Base-by-base conservation (phyloP, 2,888 invertebrate genomes). In the Caenorhabditis zanzibari region DNA sequence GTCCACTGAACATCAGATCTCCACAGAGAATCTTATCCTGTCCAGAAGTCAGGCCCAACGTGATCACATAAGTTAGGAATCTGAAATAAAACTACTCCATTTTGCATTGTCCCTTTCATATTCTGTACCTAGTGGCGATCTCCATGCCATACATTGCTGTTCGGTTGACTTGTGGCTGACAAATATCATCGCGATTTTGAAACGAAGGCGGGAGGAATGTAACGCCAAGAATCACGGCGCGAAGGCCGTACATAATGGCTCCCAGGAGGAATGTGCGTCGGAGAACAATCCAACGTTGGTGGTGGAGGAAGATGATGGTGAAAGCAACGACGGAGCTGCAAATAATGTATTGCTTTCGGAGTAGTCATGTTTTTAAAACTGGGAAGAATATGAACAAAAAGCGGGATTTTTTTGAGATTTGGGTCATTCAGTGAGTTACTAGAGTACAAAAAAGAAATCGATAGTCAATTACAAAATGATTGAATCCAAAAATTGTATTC, bases 11-110 rank as follows among this genome's bases (percentile, higher is more conserved):
- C 92, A 92, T 92, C 72, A 92, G 82, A 84, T 92, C 92, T 5
- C 92, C 92, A 69, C 92, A 92, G n/a, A 92, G 86, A 64, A 92
- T 92, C 74, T 91, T 90, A 22, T 90, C 89, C 81, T 92, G 92
- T 7, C 92, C 91, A 4, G 90, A 90, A 1, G 91, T 92, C 63
- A 92, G 81, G 0, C 92, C 92, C 28, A 92, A 82, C 14, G 92
- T 92, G 16, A 92, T 90, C n/a, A 92, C 92, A 77, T 92, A 92
- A 1, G 90, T 90, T 9, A 91, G 72, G 74, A 91, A 91, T 66
- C 90, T 89, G 69, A 68, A 87, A 86, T 7, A 35, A 28, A 19
- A 19, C 22, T 54, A 63, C 28, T 44, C 22, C 12, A 12, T 38
- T 38, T 6, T 38, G 38, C 12, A 35, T n/a, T n/a, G n/a, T n/a